phyloP scores from a whole-genome alignment of 2,797 vertebrate species.

The Lepidocolaptes lacrymiger region DNA sequence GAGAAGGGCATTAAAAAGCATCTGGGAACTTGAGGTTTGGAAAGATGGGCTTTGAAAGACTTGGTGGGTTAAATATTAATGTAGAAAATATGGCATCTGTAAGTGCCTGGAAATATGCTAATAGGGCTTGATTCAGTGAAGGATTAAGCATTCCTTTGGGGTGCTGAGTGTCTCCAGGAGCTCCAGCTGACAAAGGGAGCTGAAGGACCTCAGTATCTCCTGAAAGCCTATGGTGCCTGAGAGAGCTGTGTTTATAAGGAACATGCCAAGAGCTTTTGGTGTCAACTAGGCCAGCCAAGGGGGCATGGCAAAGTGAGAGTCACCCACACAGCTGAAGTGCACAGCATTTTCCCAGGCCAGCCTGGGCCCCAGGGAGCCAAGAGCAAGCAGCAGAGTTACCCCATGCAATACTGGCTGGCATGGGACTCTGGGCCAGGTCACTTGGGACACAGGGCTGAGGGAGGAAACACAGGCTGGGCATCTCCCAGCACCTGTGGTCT shows the following conservation, averaged over 20 bases:
- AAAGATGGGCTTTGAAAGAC: constrained; percentile 75
- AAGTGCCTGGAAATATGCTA: constrained; percentile 70
- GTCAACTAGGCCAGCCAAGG: neutral
- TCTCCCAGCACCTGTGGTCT: neutral
- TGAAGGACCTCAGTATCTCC: neutral
- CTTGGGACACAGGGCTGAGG: neutral
- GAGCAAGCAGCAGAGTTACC: neutral
- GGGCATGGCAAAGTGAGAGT: neutral
- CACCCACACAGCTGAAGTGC: neutral
- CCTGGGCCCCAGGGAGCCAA: neutral
- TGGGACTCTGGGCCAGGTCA: neutral
- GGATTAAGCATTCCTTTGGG: neutral
- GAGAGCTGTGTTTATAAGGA: neutral
- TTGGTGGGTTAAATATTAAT: constrained; percentile 81
- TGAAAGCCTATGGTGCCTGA: neutral
- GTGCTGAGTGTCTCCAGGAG: constrained; percentile 34
- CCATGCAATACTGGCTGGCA: accelerated
- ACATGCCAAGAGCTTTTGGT: neutral
- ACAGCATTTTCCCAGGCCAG: neutral
- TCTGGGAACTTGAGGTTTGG: constrained; percentile 75
- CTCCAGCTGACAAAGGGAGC: neutral
- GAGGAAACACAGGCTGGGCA: neutral
- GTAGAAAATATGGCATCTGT: constrained; percentile 79
- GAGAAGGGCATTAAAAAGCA: constrained; percentile 81
- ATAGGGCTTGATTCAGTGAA: constrained; percentile 19